Base-by-base conservation (phyloP, 2,113 vertebrate genomes). In the Semnornis frantzii region DNA sequence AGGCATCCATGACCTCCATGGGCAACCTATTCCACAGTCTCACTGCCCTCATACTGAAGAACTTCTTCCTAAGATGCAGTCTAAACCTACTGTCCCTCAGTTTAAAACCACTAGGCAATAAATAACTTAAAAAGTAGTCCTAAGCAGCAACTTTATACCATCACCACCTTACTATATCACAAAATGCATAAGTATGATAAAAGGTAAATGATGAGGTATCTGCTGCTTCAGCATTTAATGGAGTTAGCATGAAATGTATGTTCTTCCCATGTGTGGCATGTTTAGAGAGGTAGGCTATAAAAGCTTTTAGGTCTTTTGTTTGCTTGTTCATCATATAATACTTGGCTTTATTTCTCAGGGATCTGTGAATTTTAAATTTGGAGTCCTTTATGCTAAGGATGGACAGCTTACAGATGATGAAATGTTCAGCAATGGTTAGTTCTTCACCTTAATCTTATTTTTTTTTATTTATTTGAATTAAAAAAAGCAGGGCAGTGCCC, bases 311-410 rank as follows among this genome's bases (percentile, higher is more conserved):
- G 9, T 65, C 21, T 66, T 82, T 33, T 37, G 6, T 66, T 87
- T 77, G 31, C 12, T 72, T 44, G 24, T 89, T 55, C 93, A 24
- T 76, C 30, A 3, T 64, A 5, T 7, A 44, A 17, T 81, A 33
- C 15, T 75, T 85, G 42, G 5, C 11, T 72, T 90, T 68, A 23
- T 90, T 95, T 97, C 73, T 30, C 92, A 99, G 99, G 99, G 99
- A 76, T 99, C 99, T 24, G 99, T 99, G 96, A 99, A 99, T 97
- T 99, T 99, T 97, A 99, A 99, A 97, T 99, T 99, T 95, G 99
- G 99, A 85, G 98, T 99, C 90, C 98, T 99, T 87, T 99, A 98
- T 97, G 99, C 99, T 96, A 99, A 98, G 98, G 99, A 99, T 9
- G 99, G 99, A 46, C 99, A 99, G 96, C 98, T 99, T 87, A 99